phyloP scores from a whole-genome alignment of 2,888 invertebrate species.

The Zelleria hepariella region DNA sequence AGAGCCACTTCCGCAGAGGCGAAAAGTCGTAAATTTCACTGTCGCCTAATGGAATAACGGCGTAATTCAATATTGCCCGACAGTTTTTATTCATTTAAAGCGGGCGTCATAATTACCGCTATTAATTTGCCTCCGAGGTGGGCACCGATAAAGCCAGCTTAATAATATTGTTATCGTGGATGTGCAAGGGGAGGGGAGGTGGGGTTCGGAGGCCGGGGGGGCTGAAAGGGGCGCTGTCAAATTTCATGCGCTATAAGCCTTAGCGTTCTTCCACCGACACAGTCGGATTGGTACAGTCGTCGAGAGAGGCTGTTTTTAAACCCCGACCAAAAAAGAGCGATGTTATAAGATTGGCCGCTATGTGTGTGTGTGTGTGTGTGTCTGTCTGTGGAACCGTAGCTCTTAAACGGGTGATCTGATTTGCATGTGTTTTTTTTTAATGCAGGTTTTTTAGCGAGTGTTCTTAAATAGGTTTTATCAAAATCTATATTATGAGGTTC shows the following conservation, averaged over 20 bases:
- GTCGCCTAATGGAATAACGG: conserved; percentile 17
- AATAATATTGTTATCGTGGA: conserved; percentile 27
- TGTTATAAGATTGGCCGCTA: no score
- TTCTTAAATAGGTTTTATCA: no score
- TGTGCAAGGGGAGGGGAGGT: conserved; percentile 15
- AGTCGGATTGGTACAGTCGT: conserved; percentile 33
- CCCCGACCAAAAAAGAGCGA: not conserved
- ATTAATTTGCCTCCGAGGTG: conserved; percentile 41
- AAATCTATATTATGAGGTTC: not conserved
- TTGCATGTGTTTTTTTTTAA: not conserved
- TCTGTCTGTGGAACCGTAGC: no score
- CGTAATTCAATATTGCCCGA: conserved; percentile 25
- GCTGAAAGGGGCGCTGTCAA: conserved; percentile 37
- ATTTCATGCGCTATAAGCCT: conserved; percentile 54
- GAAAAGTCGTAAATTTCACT: conserved; percentile 6
- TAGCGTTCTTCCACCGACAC: conserved; percentile 33
- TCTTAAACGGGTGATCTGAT: no score
- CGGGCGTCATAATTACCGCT: conserved; percentile 31
- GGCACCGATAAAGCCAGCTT: conserved; percentile 40
- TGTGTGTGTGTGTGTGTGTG: no score
- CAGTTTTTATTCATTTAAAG: conserved; percentile 39
- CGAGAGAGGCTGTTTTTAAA: conserved; percentile 5
- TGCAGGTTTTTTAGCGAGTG: not conserved
- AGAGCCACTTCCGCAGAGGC: not conserved
- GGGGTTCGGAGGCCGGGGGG: conserved; percentile 12